Percentiles rank a stretch among this genome's conserved stretches.
Evolutionary conservation across 2,888 invertebrate genomes (phyloP).

Genomic region (Nymphalis polychloros): DNA sequence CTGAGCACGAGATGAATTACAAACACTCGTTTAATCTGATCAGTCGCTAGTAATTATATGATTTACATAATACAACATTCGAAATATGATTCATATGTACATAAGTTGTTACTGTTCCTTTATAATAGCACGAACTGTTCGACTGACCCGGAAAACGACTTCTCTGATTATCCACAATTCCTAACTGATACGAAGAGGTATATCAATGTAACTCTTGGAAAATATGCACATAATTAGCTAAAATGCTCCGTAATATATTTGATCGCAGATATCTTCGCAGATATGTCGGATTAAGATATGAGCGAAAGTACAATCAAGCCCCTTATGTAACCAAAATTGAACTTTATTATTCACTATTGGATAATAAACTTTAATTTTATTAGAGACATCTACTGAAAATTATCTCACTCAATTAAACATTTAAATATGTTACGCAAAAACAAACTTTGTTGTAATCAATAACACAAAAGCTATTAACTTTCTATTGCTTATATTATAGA

Average conservation of each 20-base stretch:
- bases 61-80: neutral
- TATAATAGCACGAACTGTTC: neutral
- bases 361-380: no score
- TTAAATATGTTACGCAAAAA: no score
- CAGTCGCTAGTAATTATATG: no score
- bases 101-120: neutral
- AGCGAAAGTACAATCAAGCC: no score
- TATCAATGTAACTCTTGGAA: neutral
- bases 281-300: slow-evolving; percentile 3
- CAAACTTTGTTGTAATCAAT: no score
- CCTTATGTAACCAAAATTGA: no score
- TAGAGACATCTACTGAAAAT: no score
- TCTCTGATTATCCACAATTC: slow-evolving; percentile 26
- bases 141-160: slow-evolving; percentile 28
- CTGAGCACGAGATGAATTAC: no score
- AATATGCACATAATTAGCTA: neutral
- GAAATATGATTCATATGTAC: neutral
- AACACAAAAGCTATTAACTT: neutral
- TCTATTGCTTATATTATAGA: neutral
- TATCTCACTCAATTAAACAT: no score
- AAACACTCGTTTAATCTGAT: no score
- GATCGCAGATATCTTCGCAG: neutral
- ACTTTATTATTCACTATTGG: no score
- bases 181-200: neutral
- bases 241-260: neutral